Base-by-base conservation (phyloP, 2,888 invertebrate genomes). In the Watsonalla binaria region DNA sequence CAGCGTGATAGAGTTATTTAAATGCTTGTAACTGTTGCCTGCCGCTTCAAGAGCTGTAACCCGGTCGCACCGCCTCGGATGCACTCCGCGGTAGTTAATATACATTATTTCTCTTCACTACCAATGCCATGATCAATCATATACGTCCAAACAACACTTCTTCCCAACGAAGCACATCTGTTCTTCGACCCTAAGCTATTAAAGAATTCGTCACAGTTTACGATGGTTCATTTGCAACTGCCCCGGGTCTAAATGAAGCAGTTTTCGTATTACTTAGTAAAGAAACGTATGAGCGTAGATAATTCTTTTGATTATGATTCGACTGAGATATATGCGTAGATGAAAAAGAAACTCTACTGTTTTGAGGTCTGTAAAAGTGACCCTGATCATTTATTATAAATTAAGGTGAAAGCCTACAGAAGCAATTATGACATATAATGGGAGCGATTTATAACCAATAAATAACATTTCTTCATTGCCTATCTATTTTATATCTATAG, bases 1-100 rank as follows among this genome's bases (percentile, higher is more conserved):
- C 74, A 74, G 73, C 85, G 78, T 84, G 82, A 84, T 82, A 83
- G 80, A 80, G 76, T 79, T 82, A 85, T 86, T 86, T 86, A 83
- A 84, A 85, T 84, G 78, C 72, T 72, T 79, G 66, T 86, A 84
- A 86, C 85, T 81, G 86, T 84, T 72, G 67, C 71, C 65, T 67
- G 59, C 66, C 72, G 76, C 76, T 77, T 72, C 66, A 73, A 78
- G 76, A 70, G 69, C 67, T 68, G 70, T 83, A 82, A 84, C 80
- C 76, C 74, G 77, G 83, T 77, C 76, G 74, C 74, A 72, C 72
- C 62, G 70, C 69, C 65, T 65, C 62, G 61, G 57, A 59, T 66
- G 64, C 71, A 69, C 70, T 72, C 65, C 62, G 53, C 51, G 61
- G 59, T 58, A 54, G 56, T 55, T 47, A 51, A 51, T 45, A 46